Evolutionary conservation across 2,888 invertebrate species (phyloP), one percentile per base, ranked within the genome.

Genomic region (Cyaniris semiargus): DNA sequence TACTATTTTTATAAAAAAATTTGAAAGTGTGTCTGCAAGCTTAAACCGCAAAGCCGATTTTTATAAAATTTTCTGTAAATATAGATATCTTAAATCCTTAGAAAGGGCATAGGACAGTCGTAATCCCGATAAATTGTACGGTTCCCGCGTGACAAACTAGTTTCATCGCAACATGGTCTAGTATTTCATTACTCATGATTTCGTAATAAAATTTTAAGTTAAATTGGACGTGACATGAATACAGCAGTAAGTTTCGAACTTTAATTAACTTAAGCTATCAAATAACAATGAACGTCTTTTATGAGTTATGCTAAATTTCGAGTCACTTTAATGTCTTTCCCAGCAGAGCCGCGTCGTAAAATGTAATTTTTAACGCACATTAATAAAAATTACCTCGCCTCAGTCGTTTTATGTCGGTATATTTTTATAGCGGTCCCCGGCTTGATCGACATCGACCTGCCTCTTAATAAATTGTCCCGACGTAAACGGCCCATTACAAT

Each of bases 251-350:
- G 3, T 60, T 31, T 31, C 15, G 27, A 66, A 31, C 1, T 18
- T 6, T 66, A 66, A 66, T 66, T 66, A 27, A 58, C 58, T 23
- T 7, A 27, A 66, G 66, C 27, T 66, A 66, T 66, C 66, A 66
- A 66, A 66, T 66, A 66, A 66, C 66, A 66, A 66, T 66, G 23
- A 31, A 66, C 27, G 7, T 66, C 13, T 66, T 66, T 66, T 66
- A 66, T 66, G 66, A 66, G 27, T 66, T 66, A 31, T 31, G 66
- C 66, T 66, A 66, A 66, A 60, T 23, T 23, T 60, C 23, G 23
- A 31, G 66, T 66, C 27, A 21, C 66, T 66, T 60, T 66, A 66
- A 66, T 66, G 66, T 66, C 27, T 60, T 60, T 66, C 27, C 66
- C 66, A 2, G 27, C 27, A 66, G 66, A 66, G 66, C 13, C 15